Percentiles rank a stretch among this genome's conserved stretches.
phyloP scores from a whole-genome alignment of 2,113 vertebrate genomes.

The Trogon melanurus region DNA sequence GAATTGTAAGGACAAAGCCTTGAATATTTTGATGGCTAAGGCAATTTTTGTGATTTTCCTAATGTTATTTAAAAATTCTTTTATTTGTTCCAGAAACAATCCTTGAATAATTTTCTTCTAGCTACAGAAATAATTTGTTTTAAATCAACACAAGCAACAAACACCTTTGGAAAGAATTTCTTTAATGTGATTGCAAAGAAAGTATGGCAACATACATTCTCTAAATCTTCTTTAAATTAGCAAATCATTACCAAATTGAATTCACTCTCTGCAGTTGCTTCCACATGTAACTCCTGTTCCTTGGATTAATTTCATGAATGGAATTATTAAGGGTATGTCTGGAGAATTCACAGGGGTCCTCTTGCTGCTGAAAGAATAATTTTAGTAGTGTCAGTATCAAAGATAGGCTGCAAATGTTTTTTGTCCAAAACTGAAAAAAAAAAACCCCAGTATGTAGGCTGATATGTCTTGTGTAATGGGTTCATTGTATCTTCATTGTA shows the following conservation, averaged over 20 bases:
- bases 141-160: background rate
- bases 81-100: background rate
- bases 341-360: background rate
- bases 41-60: background rate
- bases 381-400: background rate
- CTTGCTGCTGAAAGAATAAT: background rate
- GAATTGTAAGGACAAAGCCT: background rate
- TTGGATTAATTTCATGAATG: background rate
- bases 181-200: background rate
- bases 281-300: background rate
- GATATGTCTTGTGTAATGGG: background rate
- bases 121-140: background rate
- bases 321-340: background rate
- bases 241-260: background rate
- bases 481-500: background rate
- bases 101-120: background rate
- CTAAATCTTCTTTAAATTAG: background rate
- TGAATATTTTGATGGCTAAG: background rate
- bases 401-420: background rate
- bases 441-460: background rate
- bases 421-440: background rate
- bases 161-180: background rate
- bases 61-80: background rate
- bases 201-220: background rate
- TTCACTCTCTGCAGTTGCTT: background rate